Base-by-base conservation (phyloP, 2,113 vertebrate genomes). In the Heterotilapia buettikoferi region DNA sequence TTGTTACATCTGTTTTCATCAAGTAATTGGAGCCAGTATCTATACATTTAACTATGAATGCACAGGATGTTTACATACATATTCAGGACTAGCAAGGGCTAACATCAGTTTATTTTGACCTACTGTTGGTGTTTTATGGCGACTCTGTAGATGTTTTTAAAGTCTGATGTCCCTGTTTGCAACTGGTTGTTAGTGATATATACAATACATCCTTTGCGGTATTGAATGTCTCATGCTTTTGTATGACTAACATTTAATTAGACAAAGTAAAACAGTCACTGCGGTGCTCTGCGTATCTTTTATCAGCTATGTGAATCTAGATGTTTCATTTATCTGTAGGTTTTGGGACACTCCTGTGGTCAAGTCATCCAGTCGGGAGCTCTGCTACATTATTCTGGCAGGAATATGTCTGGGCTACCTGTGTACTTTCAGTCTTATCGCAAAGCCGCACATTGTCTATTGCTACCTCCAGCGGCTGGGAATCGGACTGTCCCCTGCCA, bases 291-390 rank as follows among this genome's bases (percentile, higher is more conserved):
- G 45, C 0, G 0, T 19, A 78, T 19, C 24, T 1, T 76, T 31
- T 76, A 50, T 50, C 43, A 31, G 43, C 16, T 5, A 1, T 50
- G 24, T 76, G 24, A 50, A 76, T 76, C 16, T 31, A 12, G 45
- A 8, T 38, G n/a, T 56, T 54, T 38, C 71, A 7, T 89, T 13
- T 26, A 4, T 73, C 6, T 71, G 9, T 57, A 96, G 98, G 88
- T 99, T 99, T 91, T 98, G 98, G 43, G 98, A 99, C 33, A 99
- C 99, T 1, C 99, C 99, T 0, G 99, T 99, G 76, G 99, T 99
- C 63, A 99, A 99, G 91, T 99, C 99, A 6, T 99, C 98, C 84
- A 99, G 98, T 90, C 96, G 99, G 54, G 99, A 99, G 89, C 98
- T 99, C 87, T 99, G 99, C 90, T 99, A 99, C 96, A 99, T 99